Base-by-base conservation (phyloP, 2,888 invertebrate genomes). In the Tenthredo scrophulariae region DNA sequence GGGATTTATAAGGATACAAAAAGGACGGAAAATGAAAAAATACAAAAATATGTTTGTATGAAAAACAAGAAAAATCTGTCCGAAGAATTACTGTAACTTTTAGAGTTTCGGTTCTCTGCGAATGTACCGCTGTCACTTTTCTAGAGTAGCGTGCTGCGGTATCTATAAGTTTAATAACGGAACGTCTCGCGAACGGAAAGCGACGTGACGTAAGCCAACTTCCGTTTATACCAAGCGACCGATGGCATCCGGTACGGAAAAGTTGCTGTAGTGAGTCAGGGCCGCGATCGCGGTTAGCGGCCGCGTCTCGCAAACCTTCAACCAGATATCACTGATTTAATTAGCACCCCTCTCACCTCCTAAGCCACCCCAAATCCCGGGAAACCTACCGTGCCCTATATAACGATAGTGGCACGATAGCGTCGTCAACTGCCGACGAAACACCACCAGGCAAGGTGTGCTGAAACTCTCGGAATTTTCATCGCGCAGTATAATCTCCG, bases 311-410 rank as follows among this genome's bases (percentile, higher is more conserved):
- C 80, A 22, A 62, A 80, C 80, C 80, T 80, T 80, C 80, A 85
- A 70, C 87, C 86, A 86, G 89, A 87, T 89, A 87, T 87, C 86
- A 85, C 88, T 88, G 88, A 90, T 89, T 89, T 89, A 89, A 90
- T 90, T 89, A 89, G 82, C 82, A 83, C 82, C 67, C 65, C 67
- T 67, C 46, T 40, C 37, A 22, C 22, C 82, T 33, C 82, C 29
- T 43, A 46, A 83, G 67, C 54, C 67, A 67, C 82, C 67, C 72
- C 29, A 18, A 83, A 46, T 83, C 67, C 82, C 54, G 46, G 82
- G 82, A 82, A 82, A 82, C 77, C 46, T 33, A 50, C 77, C 50
- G 29, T 50, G 50, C 50, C 50, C 50, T 46, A 54, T 54, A 77
- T 50, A 54, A 54, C n/a, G n/a, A n/a, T n/a, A n/a, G n/a, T n/a